These are phyloP conservation scores for Yponomeuta cagnagella DNA, from an alignment of 2,888 invertebrate genomes.

Conservation along the genomic window DNA sequence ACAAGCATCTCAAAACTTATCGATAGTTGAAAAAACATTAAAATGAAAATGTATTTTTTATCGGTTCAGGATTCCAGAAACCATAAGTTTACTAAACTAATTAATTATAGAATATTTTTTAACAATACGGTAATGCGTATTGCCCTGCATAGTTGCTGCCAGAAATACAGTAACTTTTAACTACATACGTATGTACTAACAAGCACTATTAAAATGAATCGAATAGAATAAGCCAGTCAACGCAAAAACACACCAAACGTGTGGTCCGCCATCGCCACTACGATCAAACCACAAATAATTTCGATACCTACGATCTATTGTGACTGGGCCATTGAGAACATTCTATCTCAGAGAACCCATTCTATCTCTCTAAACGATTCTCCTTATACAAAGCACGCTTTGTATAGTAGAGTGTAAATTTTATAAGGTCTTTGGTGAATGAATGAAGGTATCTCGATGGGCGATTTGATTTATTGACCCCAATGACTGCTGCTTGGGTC, in stretches of 20 bases:
- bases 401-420: conserved; percentile 17
- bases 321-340: conserved; percentile 17
- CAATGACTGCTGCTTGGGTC: background rate
- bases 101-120: too few species aligned
- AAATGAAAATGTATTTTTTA: too few species aligned
- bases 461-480: conserved; percentile 5
- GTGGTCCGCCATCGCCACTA: conserved; percentile 28
- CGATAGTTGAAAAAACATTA: too few species aligned
- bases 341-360: background rate
- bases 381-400: conserved; percentile 22
- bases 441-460: conserved; percentile 27
- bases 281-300: conserved; percentile 31
- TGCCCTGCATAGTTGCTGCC: too few species aligned
- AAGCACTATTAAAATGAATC: too few species aligned
- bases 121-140: too few species aligned
- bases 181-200: too few species aligned
- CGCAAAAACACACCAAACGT: conserved; percentile 19
- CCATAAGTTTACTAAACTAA: too few species aligned
- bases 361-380: conserved; percentile 10
- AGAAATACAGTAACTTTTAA: too few species aligned
- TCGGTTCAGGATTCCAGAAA: too few species aligned
- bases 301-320: conserved; percentile 25
- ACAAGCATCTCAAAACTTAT: too few species aligned
- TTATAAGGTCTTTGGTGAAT: conserved; percentile 27
- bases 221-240: too few species aligned